phyloP scores from a whole-genome alignment of 2,888 invertebrate species.

The Macaria notata region DNA sequence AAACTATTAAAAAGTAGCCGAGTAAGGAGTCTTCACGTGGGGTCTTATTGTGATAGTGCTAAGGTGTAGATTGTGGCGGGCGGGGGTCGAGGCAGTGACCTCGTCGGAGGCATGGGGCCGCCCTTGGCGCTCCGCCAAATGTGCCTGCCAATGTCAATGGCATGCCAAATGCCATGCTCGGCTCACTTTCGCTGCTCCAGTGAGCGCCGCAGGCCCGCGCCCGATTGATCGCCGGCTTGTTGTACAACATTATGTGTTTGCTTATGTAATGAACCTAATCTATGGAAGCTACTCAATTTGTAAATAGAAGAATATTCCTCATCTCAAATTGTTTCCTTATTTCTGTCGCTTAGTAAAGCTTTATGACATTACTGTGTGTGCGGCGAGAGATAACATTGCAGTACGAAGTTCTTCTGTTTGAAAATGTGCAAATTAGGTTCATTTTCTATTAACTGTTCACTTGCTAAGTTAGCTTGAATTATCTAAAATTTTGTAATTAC shows the following conservation, averaged over 20 bases:
- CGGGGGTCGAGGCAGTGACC: slow-evolving; percentile 46
- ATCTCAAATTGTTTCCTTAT: too few relatives aligned
- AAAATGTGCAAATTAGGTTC: too few relatives aligned
- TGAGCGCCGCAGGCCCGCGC: slow-evolving; percentile 19
- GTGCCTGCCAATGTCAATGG: slow-evolving; percentile 68
- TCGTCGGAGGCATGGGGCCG: slow-evolving; percentile 51
- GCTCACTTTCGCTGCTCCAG: slow-evolving; percentile 44
- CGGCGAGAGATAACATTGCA: too few relatives aligned
- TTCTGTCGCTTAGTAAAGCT: too few relatives aligned
- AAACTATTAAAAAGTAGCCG: slow-evolving; percentile 41
- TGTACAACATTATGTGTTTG: neutral
- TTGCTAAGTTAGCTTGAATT: too few relatives aligned
- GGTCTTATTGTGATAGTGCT: slow-evolving; percentile 16
- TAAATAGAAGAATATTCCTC: too few relatives aligned
- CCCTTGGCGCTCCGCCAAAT: slow-evolving; percentile 55
- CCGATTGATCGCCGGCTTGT: slow-evolving; percentile 17
- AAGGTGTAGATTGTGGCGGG: slow-evolving; percentile 26
- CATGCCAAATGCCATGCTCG: slow-evolving; percentile 53
- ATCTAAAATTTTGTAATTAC: too few relatives aligned
- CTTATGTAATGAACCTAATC: too few relatives aligned
- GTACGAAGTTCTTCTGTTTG: too few relatives aligned
- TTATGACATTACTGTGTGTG: too few relatives aligned
- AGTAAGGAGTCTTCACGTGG: slow-evolving; percentile 26
- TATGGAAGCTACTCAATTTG: too few relatives aligned
- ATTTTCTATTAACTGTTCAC: too few relatives aligned